Evolutionary conservation across 2,113 vertebrate genomes (phyloP).

Genomic region (Osmerus eperlanus): DNA sequence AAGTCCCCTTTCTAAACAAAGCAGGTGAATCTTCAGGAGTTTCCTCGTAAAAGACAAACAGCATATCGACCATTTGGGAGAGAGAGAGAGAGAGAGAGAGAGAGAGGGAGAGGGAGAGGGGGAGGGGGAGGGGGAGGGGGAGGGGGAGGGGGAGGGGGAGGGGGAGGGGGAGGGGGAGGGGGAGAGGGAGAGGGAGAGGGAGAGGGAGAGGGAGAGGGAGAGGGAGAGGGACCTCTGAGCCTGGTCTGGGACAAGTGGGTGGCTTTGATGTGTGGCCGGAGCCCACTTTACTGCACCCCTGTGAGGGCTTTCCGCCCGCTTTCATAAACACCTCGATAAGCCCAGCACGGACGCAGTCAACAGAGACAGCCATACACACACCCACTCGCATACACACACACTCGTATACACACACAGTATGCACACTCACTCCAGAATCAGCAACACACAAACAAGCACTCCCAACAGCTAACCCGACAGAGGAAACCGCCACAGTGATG

Average conservation of each 20-base stretch:
- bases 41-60: constrained; percentile 56
- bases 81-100: not conserved
- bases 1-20: constrained; percentile 14
- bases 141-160: not conserved
- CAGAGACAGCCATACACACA: constrained; percentile 15
- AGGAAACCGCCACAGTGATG: constrained; percentile 42
- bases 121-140: not conserved
- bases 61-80: constrained; percentile 47
- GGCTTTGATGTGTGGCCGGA: constrained; percentile 55
- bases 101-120: not conserved
- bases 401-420: constrained; percentile 8
- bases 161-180: not conserved
- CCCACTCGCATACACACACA: constrained; percentile 24
- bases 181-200: not conserved
- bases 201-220: not conserved
- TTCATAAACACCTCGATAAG: constrained; percentile 51
- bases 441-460: constrained; percentile 7
- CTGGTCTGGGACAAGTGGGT: constrained; percentile 33
- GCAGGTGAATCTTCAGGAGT: constrained; percentile 45
- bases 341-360: constrained; percentile 19
- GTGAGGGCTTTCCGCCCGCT: constrained; percentile 28
- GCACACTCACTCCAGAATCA: not conserved
- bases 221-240: not conserved
- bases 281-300: constrained; percentile 31
- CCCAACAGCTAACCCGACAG: constrained; percentile 34